Evolutionary conservation across 1,140 invertebrate species (phyloP).

Genomic region (Carposina sasakii): DNA sequence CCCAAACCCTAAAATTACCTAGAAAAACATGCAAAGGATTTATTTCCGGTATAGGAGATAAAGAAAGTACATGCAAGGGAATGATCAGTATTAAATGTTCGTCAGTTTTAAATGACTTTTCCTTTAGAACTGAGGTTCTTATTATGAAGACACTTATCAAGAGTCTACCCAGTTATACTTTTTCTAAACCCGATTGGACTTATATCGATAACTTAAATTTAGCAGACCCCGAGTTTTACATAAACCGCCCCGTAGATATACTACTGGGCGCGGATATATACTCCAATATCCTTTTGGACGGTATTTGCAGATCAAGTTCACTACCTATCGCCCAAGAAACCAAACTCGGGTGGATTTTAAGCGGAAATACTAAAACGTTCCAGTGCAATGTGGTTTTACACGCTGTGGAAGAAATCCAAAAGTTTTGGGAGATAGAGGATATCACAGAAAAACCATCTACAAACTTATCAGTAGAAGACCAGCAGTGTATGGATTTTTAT

Average conservation of each 20-base stretch:
- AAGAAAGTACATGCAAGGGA: slow-evolving; percentile 16
- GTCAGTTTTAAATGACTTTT: slow-evolving; percentile 10
- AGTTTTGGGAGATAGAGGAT: slow-evolving; percentile 13
- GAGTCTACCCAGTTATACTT: slow-evolving; percentile 19
- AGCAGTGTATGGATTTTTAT: slow-evolving; percentile 2
- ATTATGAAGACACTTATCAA: slow-evolving; percentile 16
- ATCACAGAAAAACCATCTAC: slow-evolving; percentile 6
- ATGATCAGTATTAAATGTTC: slow-evolving; percentile 4
- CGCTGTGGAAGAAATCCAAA: slow-evolving; percentile 9
- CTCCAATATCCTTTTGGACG: slow-evolving; percentile 7
- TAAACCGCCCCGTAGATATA: slow-evolving; percentile 9
- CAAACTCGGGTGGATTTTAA: slow-evolving; percentile 2
- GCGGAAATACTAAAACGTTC: slow-evolving; percentile 4
- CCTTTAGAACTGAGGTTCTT: slow-evolving; percentile 12
- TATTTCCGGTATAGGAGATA: slow-evolving; percentile 13
- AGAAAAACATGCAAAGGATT: slow-evolving; percentile 12
- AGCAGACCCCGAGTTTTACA: slow-evolving; percentile 15
- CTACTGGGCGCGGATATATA: slow-evolving; percentile 10
- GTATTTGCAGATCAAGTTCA: slow-evolving; percentile 13
- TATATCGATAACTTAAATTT: slow-evolving; percentile 12
- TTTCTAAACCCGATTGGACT: slow-evolving; percentile 13
- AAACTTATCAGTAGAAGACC: slow-evolving; percentile 8
- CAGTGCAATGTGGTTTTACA: slow-evolving; percentile 11
- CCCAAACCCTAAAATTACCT: slow-evolving; percentile 13
- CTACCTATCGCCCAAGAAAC: slow-evolving; percentile 5